phyloP scores from a whole-genome alignment of 2,113 vertebrate genomes.

The Ancistrus triradiatus region DNA sequence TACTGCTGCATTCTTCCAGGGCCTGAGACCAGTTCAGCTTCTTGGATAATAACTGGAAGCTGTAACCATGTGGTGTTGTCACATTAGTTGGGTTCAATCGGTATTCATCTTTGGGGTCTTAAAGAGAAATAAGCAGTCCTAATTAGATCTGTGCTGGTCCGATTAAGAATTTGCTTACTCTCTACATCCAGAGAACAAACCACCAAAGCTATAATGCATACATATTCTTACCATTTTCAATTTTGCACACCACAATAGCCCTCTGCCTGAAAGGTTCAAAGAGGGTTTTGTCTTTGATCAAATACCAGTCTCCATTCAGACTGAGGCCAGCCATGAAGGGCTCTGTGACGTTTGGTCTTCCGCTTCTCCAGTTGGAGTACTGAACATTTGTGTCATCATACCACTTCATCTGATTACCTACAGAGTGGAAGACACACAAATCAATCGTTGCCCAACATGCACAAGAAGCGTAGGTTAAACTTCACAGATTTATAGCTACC shows the following conservation, averaged over 20 bases:
- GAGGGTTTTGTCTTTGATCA: constrained; percentile 52
- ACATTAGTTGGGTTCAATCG: constrained; percentile 58
- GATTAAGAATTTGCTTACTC: too few species aligned
- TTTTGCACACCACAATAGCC: constrained; percentile 85
- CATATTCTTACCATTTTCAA: constrained; percentile 52
- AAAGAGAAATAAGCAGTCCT: background rate
- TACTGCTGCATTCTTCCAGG: constrained; percentile 69
- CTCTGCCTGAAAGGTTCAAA: constrained; percentile 70
- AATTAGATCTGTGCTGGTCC: background rate
- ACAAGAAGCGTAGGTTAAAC: too few species aligned
- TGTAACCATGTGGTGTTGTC: constrained; percentile 63
- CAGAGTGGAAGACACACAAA: background rate
- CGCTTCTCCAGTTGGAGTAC: constrained; percentile 85
- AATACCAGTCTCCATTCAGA: constrained; percentile 76
- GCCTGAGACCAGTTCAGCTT: constrained; percentile 85
- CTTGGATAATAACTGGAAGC: constrained; percentile 72
- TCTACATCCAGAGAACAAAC: background rate
- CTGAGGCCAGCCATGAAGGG: constrained; percentile 79
- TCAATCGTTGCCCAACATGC: background rate
- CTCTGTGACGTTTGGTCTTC: constrained; percentile 69
- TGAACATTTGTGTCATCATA: constrained; percentile 80
- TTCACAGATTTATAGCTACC: constrained; percentile 64
- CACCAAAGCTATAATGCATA: too few species aligned
- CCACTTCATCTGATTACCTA: constrained; percentile 82
- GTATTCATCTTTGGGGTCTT: constrained; percentile 67